Evolutionary conservation across 2,113 vertebrate species (phyloP), one percentile per base, ranked within the genome.

Genomic region (Rousettus leschenaultii): DNA sequence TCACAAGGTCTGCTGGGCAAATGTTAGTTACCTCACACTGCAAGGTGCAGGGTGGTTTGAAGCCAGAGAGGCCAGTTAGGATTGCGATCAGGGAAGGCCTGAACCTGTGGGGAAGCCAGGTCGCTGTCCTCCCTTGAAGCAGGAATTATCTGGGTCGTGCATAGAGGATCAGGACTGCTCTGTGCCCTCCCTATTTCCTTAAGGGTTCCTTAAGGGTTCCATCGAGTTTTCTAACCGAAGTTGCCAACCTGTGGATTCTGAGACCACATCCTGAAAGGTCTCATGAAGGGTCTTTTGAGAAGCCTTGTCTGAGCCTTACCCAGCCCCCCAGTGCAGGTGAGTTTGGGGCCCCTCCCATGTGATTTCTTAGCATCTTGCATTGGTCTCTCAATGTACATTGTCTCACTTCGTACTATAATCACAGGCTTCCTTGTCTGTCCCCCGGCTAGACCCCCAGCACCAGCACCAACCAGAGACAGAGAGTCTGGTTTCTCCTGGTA

Each of bases 31-130:
- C n/a, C 59, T 77, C 51, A 59, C 30, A 33, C 68, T 18, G 21
- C 22, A 11, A 24, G 26, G 51, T 22, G 22, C 8, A 10, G 51
- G 38, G 0, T 21, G 63, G 83, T 74, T 40, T 0, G 0, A 48
- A 84, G 74, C 40, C 35, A 35, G 65, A 57, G 33, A 30, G 3
- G 16, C 38, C 18, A 4, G 45, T 18, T 38, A 18, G 16, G 43
- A 12, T 22, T 63, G 48, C 18, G 24, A 9, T 12, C 0, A 0
- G 30, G 55, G 73, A 55, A 73, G 26, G 28, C 28, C 70, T 10
- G 13, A 2, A 19, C 14, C 40, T 3, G 0, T 4, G 48, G 79
- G 26, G 73, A 40, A 30, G 6, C 79, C 38, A 45, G 28, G 35
- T 6, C 30, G 38, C 66, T 2, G 0, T 18, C 22, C 51, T 45